These are phyloP conservation scores for Champsocephalus esox DNA, from an alignment of 2,797 vertebrate species.

Conservation along the genomic window DNA sequence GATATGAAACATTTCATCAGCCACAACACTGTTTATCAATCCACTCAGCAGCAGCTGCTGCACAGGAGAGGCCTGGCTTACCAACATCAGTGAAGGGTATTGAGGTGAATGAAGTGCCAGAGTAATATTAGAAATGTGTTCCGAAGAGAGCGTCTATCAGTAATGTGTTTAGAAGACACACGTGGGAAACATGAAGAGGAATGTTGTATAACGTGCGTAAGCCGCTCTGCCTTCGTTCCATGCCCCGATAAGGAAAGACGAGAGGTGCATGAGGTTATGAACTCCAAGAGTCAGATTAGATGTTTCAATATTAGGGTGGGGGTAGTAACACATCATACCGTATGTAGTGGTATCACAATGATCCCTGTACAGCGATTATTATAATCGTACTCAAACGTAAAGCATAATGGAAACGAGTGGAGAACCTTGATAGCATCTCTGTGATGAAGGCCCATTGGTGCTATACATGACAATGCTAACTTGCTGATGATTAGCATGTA, in stretches of 20 bases:
- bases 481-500: not conserved
- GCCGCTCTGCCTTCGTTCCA: slow-evolving; percentile 21
- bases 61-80: slow-evolving; percentile 34
- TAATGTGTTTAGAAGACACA: slow-evolving; percentile 49
- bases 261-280: slow-evolving; percentile 27
- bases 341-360: not conserved
- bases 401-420: not conserved
- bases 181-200: slow-evolving; percentile 58
- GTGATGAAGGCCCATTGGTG: not conserved
- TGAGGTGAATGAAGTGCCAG: slow-evolving; percentile 46
- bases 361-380: not conserved
- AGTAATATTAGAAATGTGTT: slow-evolving; percentile 63
- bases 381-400: not conserved
- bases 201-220: slow-evolving; percentile 51
- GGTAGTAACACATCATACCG: not conserved
- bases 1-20: slow-evolving; percentile 59
- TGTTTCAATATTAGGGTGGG: slow-evolving; percentile 18
- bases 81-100: slow-evolving; percentile 28
- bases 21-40: slow-evolving; percentile 58
- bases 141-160: slow-evolving; percentile 45
- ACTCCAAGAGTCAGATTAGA: slow-evolving; percentile 25
- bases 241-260: slow-evolving; percentile 68
- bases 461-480: not conserved
- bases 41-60: slow-evolving; percentile 40
- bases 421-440: not conserved